Conservation (phyloP, 1,140 invertebrate species). For the Archivesica marissinica region DNA sequence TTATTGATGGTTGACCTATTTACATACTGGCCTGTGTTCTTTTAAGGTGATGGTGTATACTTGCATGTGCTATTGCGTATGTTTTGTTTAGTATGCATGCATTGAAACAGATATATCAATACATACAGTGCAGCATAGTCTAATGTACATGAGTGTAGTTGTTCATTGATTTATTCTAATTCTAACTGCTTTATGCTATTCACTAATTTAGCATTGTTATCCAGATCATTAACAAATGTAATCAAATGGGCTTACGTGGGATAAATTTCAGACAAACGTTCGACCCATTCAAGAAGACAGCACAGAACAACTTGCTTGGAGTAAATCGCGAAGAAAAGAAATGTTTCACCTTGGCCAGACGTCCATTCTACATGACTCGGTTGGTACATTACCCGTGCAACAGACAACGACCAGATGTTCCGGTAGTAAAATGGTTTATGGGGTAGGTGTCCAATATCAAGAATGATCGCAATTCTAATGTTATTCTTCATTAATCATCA, state of each 20-base stretch:
- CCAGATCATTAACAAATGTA: constrained; percentile 11
- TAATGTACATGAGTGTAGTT: too few relatives aligned
- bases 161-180: too few relatives aligned
- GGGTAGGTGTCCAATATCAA: constrained; percentile 46
- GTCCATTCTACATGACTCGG: constrained; percentile 31
- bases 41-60: too few relatives aligned
- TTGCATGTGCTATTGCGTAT: too few relatives aligned
- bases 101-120: too few relatives aligned
- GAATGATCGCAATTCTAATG: background rate
- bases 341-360: constrained; percentile 42
- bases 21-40: too few relatives aligned
- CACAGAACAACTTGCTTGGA: background rate
- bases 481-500: too few relatives aligned
- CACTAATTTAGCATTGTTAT: background rate
- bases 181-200: background rate
- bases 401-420: constrained; percentile 9
- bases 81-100: too few relatives aligned
- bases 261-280: constrained; percentile 23
- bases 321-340: constrained; percentile 21
- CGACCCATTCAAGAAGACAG: background rate
- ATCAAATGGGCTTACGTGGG: background rate
- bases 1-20: too few relatives aligned
- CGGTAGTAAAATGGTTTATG: constrained; percentile 43
- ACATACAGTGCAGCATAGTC: too few relatives aligned
- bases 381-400: constrained; percentile 48